Conservation (phyloP, 2,113 vertebrate species). For the Salminus brasiliensis region DNA sequence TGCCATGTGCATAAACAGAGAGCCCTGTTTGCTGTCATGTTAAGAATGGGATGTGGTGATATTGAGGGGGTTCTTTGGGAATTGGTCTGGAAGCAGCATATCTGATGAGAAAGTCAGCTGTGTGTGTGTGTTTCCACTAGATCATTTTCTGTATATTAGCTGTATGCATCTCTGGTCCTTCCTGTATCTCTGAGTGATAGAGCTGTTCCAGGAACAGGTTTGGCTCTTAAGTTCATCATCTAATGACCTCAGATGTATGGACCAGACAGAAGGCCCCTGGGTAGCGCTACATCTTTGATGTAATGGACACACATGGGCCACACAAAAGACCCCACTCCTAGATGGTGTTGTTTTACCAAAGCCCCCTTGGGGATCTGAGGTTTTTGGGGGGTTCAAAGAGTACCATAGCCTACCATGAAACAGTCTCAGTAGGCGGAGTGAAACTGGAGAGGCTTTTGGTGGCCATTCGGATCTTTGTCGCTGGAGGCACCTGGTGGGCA, state of each 20-base stretch:
- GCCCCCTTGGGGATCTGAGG: slow-evolving; percentile 25
- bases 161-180: not conserved
- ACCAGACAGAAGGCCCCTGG: not conserved
- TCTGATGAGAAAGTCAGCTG: slow-evolving; percentile 50
- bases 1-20: slow-evolving; percentile 17
- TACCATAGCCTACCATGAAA: slow-evolving; percentile 15
- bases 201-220: not conserved
- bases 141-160: not conserved
- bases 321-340: slow-evolving; percentile 33
- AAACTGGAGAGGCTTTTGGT: slow-evolving; percentile 38
- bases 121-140: slow-evolving; percentile 2
- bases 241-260: slow-evolving; percentile 1
- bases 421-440: slow-evolving; percentile 36
- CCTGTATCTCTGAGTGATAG: not conserved
- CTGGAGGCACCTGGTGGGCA: slow-evolving; percentile 21
- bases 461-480: not conserved
- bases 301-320: not conserved
- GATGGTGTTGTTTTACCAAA: slow-evolving; percentile 49
- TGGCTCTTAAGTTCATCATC: not conserved
- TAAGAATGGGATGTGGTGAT: slow-evolving; percentile 31
- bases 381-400: slow-evolving; percentile 40
- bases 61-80: slow-evolving; percentile 10
- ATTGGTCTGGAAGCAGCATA: slow-evolving; percentile 15
- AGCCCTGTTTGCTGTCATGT: slow-evolving; percentile 12
- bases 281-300: slow-evolving; percentile 21